phyloP scores from a whole-genome alignment of 23 tunicate genomes.

The Trididemnum clinides region DNA sequence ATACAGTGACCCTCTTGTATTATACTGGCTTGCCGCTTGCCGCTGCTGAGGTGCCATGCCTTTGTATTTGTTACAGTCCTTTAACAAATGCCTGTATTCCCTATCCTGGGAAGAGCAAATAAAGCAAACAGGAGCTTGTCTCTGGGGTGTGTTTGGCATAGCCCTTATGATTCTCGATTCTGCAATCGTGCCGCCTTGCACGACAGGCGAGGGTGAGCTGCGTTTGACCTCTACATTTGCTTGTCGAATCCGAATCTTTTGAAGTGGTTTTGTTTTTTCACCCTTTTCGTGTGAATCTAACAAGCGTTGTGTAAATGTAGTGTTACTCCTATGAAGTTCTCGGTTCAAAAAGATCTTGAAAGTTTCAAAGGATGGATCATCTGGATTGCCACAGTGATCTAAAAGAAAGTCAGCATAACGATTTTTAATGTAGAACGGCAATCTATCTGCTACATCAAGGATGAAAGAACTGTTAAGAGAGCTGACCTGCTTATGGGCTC shows the following conservation, averaged over 20 bases:
- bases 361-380: background rate
- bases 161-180: background rate
- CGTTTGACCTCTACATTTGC: background rate
- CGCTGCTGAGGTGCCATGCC: background rate
- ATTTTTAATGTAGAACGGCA: background rate
- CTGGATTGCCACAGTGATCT: background rate
- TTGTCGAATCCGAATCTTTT: background rate
- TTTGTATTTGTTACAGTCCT: background rate
- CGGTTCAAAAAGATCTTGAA: background rate
- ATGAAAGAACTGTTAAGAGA: background rate
- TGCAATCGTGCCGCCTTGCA: background rate
- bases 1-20: background rate
- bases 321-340: background rate
- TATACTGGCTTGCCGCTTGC: background rate
- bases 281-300: background rate
- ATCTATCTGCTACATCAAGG: background rate
- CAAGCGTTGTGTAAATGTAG: background rate
- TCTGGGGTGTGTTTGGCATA: background rate
- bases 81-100: background rate
- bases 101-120: background rate
- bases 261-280: background rate
- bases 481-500: background rate
- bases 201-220: background rate
- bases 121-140: background rate
- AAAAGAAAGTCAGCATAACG: background rate